Percentiles rank a stretch among this genome's conserved stretches.
Evolutionary conservation across 2,797 vertebrate genomes (phyloP).

Genomic region (Pseudomugil gertrudae): DNA sequence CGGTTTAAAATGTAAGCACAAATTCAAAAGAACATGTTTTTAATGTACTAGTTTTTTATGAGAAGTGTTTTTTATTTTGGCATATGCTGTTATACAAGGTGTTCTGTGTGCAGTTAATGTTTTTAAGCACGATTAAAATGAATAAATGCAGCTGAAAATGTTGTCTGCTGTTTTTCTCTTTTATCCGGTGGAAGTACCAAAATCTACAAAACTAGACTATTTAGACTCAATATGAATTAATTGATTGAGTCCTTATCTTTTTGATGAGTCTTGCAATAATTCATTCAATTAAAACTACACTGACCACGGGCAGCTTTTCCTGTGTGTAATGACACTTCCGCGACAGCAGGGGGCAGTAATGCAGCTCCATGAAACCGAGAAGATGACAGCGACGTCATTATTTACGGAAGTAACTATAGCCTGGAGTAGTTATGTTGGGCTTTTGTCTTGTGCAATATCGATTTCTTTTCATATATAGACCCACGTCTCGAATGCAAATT

Average conservation of each 20-base stretch:
- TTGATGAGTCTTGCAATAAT: too few species aligned
- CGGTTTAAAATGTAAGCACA: neutral
- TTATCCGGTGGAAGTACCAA: neutral
- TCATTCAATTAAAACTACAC: too few species aligned
- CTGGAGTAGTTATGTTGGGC: neutral
- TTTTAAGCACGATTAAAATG: neutral
- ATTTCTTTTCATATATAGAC: neutral
- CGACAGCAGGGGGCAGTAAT: slow-evolving; percentile 28
- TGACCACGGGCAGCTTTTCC: too few species aligned
- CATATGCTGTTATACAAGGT: neutral
- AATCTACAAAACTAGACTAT: too few species aligned
- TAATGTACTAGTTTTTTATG: neutral
- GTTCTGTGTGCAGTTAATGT: neutral
- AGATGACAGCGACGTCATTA: slow-evolving; percentile 37
- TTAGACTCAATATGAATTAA: too few species aligned
- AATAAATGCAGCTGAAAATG: neutral
- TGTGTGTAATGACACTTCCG: neutral
- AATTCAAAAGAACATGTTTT: neutral
- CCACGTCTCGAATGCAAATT: neutral
- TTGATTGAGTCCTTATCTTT: too few species aligned
- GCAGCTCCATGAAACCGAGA: neutral
- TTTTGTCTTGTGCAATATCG: neutral
- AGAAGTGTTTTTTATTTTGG: neutral
- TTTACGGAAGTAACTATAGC: slow-evolving; percentile 66
- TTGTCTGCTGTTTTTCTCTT: neutral